These are phyloP conservation scores for Nymphalis urticae DNA, from an alignment of 2,888 invertebrate genomes.

Conservation along the genomic window DNA sequence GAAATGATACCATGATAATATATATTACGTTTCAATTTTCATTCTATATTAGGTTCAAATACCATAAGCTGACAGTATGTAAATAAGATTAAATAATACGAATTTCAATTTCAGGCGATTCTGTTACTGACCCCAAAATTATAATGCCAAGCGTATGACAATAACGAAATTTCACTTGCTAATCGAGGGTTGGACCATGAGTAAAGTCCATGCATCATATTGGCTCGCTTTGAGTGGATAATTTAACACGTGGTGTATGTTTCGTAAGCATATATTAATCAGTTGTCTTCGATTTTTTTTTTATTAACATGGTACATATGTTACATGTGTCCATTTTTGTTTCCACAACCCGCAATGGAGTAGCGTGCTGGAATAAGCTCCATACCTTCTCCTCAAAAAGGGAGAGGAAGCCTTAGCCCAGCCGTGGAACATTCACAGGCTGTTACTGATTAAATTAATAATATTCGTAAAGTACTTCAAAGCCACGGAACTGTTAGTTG, in stretches of 20 bases:
- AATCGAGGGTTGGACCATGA: conserved; percentile 24
- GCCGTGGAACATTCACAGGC: too few species aligned
- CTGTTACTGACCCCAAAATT: conserved; percentile 28
- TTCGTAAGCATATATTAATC: neutral
- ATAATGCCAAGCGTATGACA: conserved; percentile 26
- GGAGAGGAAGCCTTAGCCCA: too few species aligned
- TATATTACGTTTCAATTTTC: neutral
- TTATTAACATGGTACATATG: too few species aligned
- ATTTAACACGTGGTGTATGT: conserved; percentile 11
- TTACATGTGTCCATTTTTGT: too few species aligned
- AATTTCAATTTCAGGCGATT: conserved; percentile 19
- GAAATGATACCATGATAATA: neutral
- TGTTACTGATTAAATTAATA: too few species aligned
- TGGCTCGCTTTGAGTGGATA: conserved; percentile 7
- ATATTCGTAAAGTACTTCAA: neutral
- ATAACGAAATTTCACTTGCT: conserved; percentile 38
- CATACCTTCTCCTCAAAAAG: too few species aligned
- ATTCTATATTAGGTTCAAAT: neutral
- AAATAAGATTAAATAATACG: conserved; percentile 8
- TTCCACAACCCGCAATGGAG: too few species aligned
- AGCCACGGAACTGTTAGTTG: too few species aligned
- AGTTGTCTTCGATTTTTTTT: too few species aligned
- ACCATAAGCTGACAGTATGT: neutral
- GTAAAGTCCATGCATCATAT: conserved; percentile 20
- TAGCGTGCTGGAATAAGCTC: too few species aligned